phyloP scores from a whole-genome alignment of 2,113 vertebrate species.

The Tachysurus vachellii region DNA sequence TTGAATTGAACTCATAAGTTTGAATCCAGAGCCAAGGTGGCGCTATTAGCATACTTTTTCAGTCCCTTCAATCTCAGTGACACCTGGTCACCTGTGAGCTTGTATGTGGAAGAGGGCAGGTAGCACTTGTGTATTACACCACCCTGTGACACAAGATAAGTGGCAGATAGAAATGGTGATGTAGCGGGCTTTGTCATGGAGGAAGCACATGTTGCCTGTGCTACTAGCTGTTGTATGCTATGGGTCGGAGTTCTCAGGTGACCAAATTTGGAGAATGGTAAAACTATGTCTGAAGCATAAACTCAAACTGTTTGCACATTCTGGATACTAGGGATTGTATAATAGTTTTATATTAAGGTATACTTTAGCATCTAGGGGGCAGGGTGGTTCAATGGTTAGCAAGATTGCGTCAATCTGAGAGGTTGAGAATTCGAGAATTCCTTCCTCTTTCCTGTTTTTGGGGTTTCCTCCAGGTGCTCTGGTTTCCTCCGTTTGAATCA shows the following conservation, averaged over 20 bases:
- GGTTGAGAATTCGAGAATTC: too few species aligned
- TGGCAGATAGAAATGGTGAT: background rate
- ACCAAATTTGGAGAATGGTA: background rate
- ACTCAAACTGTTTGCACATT: background rate
- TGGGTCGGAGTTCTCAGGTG: background rate
- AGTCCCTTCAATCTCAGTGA: background rate
- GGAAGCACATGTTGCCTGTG: background rate
- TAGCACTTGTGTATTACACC: background rate
- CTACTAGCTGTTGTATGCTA: background rate
- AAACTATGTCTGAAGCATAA: background rate
- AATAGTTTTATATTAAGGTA: too few species aligned
- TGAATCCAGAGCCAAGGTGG: background rate
- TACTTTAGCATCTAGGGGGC: too few species aligned
- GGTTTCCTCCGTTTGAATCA: too few species aligned
- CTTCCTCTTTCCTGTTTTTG: too few species aligned
- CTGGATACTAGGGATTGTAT: background rate
- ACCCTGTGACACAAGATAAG: background rate
- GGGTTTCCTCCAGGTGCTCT: too few species aligned
- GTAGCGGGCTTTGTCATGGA: background rate
- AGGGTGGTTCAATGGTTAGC: too few species aligned
- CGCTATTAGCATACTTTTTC: background rate
- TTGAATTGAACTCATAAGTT: too few species aligned
- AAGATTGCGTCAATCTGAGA: too few species aligned
- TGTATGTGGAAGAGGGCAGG: background rate
- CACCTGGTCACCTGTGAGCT: background rate